These are phyloP conservation scores for Notodonta dromedarius DNA, from an alignment of 2,888 invertebrate genomes.

Conservation along the genomic window DNA sequence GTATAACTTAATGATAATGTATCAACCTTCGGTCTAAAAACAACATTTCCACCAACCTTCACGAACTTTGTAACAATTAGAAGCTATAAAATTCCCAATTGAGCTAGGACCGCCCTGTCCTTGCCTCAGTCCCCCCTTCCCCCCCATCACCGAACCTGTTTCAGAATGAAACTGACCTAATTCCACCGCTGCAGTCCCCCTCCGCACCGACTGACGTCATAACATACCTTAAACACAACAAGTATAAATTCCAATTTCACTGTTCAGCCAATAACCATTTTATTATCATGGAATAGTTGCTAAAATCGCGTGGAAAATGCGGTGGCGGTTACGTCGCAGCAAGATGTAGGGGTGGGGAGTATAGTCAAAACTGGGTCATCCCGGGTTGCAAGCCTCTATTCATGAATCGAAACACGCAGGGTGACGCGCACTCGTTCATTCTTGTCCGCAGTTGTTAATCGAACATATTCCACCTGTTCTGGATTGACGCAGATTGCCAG, in stretches of 20 bases:
- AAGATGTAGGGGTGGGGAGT: slow-evolving; percentile 38
- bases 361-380: slow-evolving; percentile 86
- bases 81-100: slow-evolving; percentile 59
- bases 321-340: slow-evolving; percentile 46
- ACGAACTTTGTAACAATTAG: slow-evolving; percentile 45
- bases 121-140: slow-evolving; percentile 46
- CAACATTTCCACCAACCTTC: background rate
- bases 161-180: slow-evolving; percentile 88
- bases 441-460: slow-evolving; percentile 67
- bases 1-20: background rate
- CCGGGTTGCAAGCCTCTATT: slow-evolving; percentile 87
- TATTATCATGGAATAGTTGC: slow-evolving; percentile 25
- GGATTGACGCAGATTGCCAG: slow-evolving; percentile 49
- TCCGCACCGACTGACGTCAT: slow-evolving; percentile 84
- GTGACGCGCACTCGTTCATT: slow-evolving; percentile 74
- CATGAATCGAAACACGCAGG: slow-evolving; percentile 81
- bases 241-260: slow-evolving; percentile 55
- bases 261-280: slow-evolving; percentile 34
- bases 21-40: background rate
- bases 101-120: slow-evolving; percentile 46
- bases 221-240: slow-evolving; percentile 55
- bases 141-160: slow-evolving; percentile 73
- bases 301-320: slow-evolving; percentile 26
- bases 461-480: slow-evolving; percentile 53
- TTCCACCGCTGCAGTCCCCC: slow-evolving; percentile 78